Percentiles rank a stretch among this genome's conserved stretches.
Evolutionary conservation across 2,113 vertebrate species (phyloP).

Genomic region (Hypanus sabinus): DNA sequence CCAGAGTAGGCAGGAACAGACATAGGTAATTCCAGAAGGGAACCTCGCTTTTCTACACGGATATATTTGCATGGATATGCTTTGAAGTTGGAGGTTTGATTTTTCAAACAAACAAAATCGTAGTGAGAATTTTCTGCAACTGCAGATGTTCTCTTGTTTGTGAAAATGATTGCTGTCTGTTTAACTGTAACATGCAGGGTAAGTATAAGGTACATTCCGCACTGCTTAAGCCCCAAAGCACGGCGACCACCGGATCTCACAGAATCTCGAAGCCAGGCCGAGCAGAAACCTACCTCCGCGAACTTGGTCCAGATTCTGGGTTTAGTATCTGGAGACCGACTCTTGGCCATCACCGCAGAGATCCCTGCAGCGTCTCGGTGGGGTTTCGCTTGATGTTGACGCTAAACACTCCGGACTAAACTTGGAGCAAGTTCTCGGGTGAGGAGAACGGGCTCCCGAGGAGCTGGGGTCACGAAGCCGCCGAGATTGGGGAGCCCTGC

Average conservation of each 20-base stretch:
- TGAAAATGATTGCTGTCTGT: background rate
- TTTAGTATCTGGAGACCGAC: background rate
- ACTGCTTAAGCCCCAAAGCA: background rate
- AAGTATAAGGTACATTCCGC: background rate
- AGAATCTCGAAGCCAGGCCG: too few species aligned
- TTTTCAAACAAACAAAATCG: background rate
- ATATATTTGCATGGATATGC: background rate
- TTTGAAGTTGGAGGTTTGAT: background rate
- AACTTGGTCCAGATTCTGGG: slow-evolving; percentile 22
- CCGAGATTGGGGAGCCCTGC: background rate
- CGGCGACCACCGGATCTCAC: background rate
- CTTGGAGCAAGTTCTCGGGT: background rate
- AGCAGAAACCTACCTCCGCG: background rate
- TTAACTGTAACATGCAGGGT: background rate
- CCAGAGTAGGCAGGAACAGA: background rate
- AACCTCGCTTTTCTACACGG: background rate
- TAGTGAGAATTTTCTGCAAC: too few species aligned
- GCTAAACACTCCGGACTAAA: background rate
- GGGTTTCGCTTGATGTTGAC: background rate
- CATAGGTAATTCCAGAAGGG: background rate
- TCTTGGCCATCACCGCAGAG: slow-evolving; percentile 8
- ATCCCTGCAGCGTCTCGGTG: background rate
- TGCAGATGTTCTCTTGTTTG: too few species aligned
- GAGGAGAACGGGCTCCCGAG: background rate
- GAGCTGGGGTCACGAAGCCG: background rate